Percentiles rank a stretch among this genome's conserved stretches.
phyloP scores from a whole-genome alignment of 2,797 vertebrate genomes.

The Phataginus tetradactyla region DNA sequence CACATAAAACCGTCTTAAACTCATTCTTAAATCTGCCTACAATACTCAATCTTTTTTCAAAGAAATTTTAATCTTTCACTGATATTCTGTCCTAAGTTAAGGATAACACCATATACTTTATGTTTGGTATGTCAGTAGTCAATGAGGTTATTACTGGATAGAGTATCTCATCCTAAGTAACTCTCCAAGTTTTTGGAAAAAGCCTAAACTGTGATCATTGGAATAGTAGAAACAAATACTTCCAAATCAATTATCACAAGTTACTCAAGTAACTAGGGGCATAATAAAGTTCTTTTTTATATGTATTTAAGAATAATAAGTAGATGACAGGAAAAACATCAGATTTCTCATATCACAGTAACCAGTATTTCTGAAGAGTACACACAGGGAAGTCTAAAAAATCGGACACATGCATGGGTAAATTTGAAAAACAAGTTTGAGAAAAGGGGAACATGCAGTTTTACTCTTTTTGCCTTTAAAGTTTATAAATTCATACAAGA shows the following conservation, averaged over 20 bases:
- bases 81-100: slow-evolving; percentile 35
- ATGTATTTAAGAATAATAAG: slow-evolving; percentile 26
- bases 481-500: slow-evolving; percentile 24
- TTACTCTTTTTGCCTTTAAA: not conserved
- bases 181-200: not conserved
- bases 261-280: not conserved
- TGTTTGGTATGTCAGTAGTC: not conserved
- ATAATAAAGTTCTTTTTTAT: slow-evolving; percentile 4
- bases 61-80: slow-evolving; percentile 37
- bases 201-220: not conserved
- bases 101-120: slow-evolving; percentile 46
- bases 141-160: not conserved
- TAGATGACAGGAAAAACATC: not conserved
- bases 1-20: slow-evolving; percentile 48
- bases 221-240: not conserved
- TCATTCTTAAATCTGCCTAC: slow-evolving; percentile 26
- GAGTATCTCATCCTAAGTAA: not conserved
- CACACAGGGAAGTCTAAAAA: slow-evolving; percentile 27
- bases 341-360: slow-evolving; percentile 32
- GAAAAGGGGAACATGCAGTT: not conserved
- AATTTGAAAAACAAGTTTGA: slow-evolving; percentile 23
- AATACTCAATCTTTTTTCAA: not conserved
- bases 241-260: not conserved
- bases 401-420: slow-evolving; percentile 13
- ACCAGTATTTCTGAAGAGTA: not conserved